Evolutionary conservation across 2,797 vertebrate genomes (phyloP), one percentile per base, ranked within the genome.

Genomic region (Schizopygopsis malacanthus): DNA sequence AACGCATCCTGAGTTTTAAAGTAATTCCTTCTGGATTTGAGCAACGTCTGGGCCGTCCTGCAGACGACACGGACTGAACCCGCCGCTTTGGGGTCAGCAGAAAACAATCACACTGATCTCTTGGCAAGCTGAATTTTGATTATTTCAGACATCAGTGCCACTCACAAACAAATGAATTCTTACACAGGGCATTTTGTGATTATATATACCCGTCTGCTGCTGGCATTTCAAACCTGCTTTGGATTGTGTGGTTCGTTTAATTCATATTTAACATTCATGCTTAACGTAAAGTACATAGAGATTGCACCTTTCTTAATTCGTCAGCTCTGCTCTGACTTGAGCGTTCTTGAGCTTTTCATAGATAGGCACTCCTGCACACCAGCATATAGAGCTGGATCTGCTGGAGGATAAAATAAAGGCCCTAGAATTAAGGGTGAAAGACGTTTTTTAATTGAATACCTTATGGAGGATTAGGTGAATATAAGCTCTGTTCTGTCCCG

Each of bases 31-130:
- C 33, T 61, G 50, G 77, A 85, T 85, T 59, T 59, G 25, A 47
- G 16, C 50, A 79, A 78, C n/a, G 0, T 85, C 67, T 79, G 13
- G 28, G 11, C 52, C 16, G 0, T 37, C 59, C 63, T 25, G 28
- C 28, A 63, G 13, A 61, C 20, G 50, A 72, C 39, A 50, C 52
- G 47, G 84, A 80, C 61, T 85, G 25, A 20, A 79, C 52, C 50
- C 28, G 8, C 25, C 50, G 50, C 52, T 33, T 28, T 16, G 39
- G 52, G 65, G 77, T 63, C 76, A 79, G 20, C 65, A 61, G 39
- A 45, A 61, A 65, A 85, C 76, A 85, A 85, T 79, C 16, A 43
- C 63, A 18, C 75, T 79, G 83, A 85, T 70, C 83, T 79, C 83
- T 33, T 69, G 37, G 63, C 12, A 85, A 54, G 39, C 73, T 43